These are phyloP conservation scores for Euwallacea fornicatus DNA, from an alignment of 1,140 invertebrate species.

Conservation along the genomic window DNA sequence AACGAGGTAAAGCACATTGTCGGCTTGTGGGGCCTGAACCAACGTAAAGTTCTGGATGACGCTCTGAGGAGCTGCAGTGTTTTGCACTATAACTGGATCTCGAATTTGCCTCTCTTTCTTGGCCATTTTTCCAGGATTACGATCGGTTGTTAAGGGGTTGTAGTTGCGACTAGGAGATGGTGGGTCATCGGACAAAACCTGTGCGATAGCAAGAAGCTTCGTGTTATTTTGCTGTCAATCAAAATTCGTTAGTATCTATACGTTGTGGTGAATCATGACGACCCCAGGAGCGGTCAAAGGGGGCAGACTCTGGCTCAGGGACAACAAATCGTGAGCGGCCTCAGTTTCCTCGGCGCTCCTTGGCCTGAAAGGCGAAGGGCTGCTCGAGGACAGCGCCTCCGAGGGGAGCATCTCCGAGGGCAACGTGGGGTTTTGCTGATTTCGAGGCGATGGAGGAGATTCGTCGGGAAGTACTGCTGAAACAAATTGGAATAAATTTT, in stretches of 20 bases:
- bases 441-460: too few species aligned
- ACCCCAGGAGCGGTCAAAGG: slow-evolving; percentile 70
- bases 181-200: slow-evolving; percentile 29
- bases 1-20: slow-evolving; percentile 47
- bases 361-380: slow-evolving; percentile 1
- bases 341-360: slow-evolving; percentile 78
- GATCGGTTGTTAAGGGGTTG: slow-evolving; percentile 53
- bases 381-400: neutral
- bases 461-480: too few species aligned
- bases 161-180: slow-evolving; percentile 53
- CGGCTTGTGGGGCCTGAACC: slow-evolving; percentile 18
- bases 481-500: too few species aligned
- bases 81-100: slow-evolving; percentile 17
- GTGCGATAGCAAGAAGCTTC: too few species aligned
- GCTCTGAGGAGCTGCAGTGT: neutral
- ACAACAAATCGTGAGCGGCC: slow-evolving; percentile 82
- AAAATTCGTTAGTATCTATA: too few species aligned
- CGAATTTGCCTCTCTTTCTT: slow-evolving; percentile 6
- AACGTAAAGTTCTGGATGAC: slow-evolving; percentile 5
- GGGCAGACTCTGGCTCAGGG: slow-evolving; percentile 76
- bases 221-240: neutral
- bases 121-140: neutral
- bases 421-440: neutral
- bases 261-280: slow-evolving; percentile 57
- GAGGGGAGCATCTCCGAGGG: neutral